phyloP scores from a whole-genome alignment of 2,797 vertebrate genomes.

The Mallotus villosus region DNA sequence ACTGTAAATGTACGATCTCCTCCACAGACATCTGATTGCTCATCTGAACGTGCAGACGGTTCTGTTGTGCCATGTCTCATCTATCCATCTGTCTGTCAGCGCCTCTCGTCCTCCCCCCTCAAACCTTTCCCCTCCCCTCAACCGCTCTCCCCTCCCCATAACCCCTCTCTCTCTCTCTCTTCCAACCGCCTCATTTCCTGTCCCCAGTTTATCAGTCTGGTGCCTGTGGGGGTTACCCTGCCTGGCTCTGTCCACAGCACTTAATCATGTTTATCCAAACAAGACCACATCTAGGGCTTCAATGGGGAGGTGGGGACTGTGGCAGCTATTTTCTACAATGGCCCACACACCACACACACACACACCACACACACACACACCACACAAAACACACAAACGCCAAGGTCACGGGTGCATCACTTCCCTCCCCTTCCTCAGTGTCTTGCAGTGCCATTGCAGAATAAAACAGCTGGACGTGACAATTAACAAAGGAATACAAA shows the following conservation, averaged over 20 bases:
- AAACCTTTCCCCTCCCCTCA: background rate
- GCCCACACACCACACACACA: background rate
- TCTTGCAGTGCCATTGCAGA: slow-evolving; percentile 27
- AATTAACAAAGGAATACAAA: slow-evolving; percentile 49
- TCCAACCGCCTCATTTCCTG: background rate
- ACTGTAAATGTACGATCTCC: slow-evolving; percentile 1
- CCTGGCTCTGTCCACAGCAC: slow-evolving; percentile 24
- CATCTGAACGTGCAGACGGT: background rate
- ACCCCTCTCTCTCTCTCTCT: background rate
- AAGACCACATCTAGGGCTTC: slow-evolving; percentile 19
- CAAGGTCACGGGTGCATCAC: background rate
- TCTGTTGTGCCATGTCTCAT: slow-evolving; percentile 27
- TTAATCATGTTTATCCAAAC: slow-evolving; percentile 41
- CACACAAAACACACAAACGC: background rate
- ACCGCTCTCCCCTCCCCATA: background rate
- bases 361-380: slow-evolving; percentile 1
- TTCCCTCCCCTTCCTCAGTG: slow-evolving; percentile 11
- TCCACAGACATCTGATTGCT: slow-evolving; percentile 11
- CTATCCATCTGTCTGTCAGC: slow-evolving; percentile 20
- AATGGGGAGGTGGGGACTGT: background rate
- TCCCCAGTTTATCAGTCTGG: slow-evolving; percentile 43
- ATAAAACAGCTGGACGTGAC: slow-evolving; percentile 46
- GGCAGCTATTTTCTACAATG: background rate
- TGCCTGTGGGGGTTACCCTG: background rate
- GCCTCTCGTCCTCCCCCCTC: slow-evolving; percentile 12